Evolutionary conservation across 2,113 vertebrate species (phyloP), one percentile per base, ranked within the genome.

Genomic region (Rhea pennata): DNA sequence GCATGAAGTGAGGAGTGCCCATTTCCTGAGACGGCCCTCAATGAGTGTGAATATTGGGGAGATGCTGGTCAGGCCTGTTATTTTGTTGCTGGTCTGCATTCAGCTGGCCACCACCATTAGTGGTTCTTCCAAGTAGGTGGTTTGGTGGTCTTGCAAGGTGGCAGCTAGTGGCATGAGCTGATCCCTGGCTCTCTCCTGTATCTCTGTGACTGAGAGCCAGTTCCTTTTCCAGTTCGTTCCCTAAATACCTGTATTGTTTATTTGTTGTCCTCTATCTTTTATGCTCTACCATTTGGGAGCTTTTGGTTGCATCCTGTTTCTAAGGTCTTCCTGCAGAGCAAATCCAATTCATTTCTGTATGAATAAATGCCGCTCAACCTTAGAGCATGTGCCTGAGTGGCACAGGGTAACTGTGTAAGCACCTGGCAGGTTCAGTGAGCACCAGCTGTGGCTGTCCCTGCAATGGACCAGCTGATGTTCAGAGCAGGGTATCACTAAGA

Each of bases 221-320:
- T 75, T 48, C 29, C 36, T 86, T 27, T 64, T 92, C 65, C 62
- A 19, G 26, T 29, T 77, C 70, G 7, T 69, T 70, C 62, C 36
- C n/a, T 58, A 51, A 40, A 6, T 42, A 2, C 11, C 61, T 24
- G 6, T 0, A 5, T 22, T 0, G 1, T 22, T 71, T 27, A 15
- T 72, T 9, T 17, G 3, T 9, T 44, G 12, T 42, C 84, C 69
- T 74, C 26, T 66, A 0, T 7, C 12, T 31, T 66, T 50, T 50
- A 16, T 12, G 4, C 44, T 27, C 20, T 69, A 23, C 64, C 69
- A 0, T 11, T 59, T 8, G 4, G 15, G 9, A 58, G 39, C 22
- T 83, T 86, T 29, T 7, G 16, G 50, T 23, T 33, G 13, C 22
- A 27, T 23, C 6, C 44, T 9, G 6, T 54, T 11, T 40, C 44